Evolutionary conservation across 2,888 invertebrate species (phyloP).

Genomic region (Eristalinus sepulchralis): DNA sequence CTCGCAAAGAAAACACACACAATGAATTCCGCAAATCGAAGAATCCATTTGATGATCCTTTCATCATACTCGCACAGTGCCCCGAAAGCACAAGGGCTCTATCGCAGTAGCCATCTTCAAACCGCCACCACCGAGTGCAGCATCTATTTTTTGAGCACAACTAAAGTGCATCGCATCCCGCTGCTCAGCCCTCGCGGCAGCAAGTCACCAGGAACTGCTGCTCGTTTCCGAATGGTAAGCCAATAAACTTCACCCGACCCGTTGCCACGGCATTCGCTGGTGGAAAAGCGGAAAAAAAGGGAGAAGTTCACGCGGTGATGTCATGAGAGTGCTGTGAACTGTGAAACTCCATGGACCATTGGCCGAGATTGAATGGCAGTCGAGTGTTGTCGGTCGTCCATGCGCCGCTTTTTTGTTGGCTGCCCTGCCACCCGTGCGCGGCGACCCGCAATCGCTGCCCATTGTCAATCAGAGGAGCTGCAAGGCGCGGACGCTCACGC

Average conservation of each 20-base stretch:
- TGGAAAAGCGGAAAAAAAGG: conserved; percentile 30
- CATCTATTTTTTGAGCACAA: conserved; percentile 18
- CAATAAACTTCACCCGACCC: conserved; percentile 17
- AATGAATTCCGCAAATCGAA: neutral
- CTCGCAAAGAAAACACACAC: neutral
- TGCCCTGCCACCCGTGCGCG: neutral
- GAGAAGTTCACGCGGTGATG: conserved; percentile 51
- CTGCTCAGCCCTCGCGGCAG: neutral
- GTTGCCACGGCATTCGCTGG: neutral
- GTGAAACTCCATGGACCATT: conserved; percentile 67
- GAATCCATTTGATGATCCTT: neutral
- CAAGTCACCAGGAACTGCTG: conserved; percentile 14
- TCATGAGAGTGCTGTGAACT: conserved; percentile 66
- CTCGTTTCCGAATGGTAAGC: conserved; percentile 42
- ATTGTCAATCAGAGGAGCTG: conserved; percentile 57
- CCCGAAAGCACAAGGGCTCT: neutral
- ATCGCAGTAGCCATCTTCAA: neutral
- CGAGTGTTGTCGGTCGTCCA: conserved; percentile 11
- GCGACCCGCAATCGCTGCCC: conserved; percentile 44
- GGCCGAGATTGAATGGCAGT: conserved; percentile 61
- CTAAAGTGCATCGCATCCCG: neutral
- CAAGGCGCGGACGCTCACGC: conserved; percentile 44
- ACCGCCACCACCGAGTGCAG: conserved; percentile 17
- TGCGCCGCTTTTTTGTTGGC: neutral
- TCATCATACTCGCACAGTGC: neutral